phyloP scores from a whole-genome alignment of 2,113 vertebrate genomes.

The Phocoena phocoena region DNA sequence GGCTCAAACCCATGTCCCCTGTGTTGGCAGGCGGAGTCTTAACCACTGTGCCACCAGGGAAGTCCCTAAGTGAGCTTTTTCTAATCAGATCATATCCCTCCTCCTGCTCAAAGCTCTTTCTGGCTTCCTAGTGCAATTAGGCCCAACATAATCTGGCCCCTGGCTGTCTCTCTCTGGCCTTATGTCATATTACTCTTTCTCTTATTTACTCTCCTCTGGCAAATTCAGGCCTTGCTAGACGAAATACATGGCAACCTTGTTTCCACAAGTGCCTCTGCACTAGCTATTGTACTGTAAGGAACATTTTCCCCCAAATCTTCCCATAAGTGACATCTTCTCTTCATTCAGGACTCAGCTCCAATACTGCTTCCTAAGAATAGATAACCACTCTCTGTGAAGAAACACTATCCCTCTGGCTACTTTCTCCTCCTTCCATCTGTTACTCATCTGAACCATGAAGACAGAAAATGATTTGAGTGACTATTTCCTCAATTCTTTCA shows the following conservation, averaged over 20 bases:
- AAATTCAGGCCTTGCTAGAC: background rate
- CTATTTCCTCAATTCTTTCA: background rate
- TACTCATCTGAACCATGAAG: background rate
- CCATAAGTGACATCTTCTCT: background rate
- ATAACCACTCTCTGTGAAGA: background rate
- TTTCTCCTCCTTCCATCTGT: background rate
- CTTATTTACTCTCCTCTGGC: background rate
- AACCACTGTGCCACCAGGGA: too few relatives aligned
- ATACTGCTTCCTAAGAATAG: background rate
- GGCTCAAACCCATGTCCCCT: too few relatives aligned
- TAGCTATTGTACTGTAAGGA: background rate
- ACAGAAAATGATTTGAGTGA: background rate
- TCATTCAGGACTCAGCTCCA: background rate
- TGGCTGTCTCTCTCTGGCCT: background rate
- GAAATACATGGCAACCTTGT: background rate
- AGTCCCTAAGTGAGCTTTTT: background rate
- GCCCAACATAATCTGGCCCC: background rate
- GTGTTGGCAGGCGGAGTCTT: too few relatives aligned
- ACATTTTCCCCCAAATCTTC: background rate
- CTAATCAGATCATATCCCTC: background rate
- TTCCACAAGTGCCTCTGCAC: background rate
- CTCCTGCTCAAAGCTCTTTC: background rate
- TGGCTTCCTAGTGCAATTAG: background rate
- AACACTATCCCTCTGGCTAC: background rate
- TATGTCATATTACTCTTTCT: background rate